Evolutionary conservation across 2,113 vertebrate genomes (phyloP), one percentile per base, ranked within the genome.

Genomic region (Strix uralensis): DNA sequence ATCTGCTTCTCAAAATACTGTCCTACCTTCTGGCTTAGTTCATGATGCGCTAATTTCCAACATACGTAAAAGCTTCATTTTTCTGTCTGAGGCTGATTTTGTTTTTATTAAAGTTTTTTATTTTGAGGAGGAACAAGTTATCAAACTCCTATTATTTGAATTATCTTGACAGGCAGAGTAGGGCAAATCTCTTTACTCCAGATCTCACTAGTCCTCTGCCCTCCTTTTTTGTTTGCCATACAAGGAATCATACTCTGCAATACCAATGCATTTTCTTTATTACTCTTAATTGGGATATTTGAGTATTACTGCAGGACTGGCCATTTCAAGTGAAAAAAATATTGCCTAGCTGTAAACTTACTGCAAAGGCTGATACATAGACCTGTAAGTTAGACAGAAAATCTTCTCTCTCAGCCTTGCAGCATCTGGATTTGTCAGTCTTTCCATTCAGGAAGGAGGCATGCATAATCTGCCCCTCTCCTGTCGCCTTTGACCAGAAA

Each of bases 201-300:
- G 23, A 27, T 78, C 10, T 87, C 0, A 0, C 1, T 1, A 11
- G 11, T 73, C 13, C 10, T 57, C 30, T 67, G 32, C 12, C 4
- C 4, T 66, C 16, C 19, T n/a, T 27, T 79, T 79, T 82, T 49
- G 36, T 83, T 51, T 92, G 1, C 38, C 5, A 0, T 52, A 9
- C 4, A 32, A 72, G 12, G 17, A 55, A 66, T 38, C 38, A 38
- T 55, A 18, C 10, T 81, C 27, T 71, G 44, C 46, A 77, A 38
- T 8, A 51, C 5, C 9, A 34, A 1, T 27, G 11, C 22, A 16
- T 73, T 75, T 73, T 78, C 34, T 52, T 57, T 59, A 23, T 57
- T 88, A 16, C 16, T 78, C 3, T 61, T 82, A 63, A 30, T 72
- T 82, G 30, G 62, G 34, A 73, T 44, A 73, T 7, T 52, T 63